Percentiles rank a stretch among this genome's conserved stretches.
Conservation (phyloP, 1,140 invertebrate species). For the Diorhabda carinulata region DNA sequence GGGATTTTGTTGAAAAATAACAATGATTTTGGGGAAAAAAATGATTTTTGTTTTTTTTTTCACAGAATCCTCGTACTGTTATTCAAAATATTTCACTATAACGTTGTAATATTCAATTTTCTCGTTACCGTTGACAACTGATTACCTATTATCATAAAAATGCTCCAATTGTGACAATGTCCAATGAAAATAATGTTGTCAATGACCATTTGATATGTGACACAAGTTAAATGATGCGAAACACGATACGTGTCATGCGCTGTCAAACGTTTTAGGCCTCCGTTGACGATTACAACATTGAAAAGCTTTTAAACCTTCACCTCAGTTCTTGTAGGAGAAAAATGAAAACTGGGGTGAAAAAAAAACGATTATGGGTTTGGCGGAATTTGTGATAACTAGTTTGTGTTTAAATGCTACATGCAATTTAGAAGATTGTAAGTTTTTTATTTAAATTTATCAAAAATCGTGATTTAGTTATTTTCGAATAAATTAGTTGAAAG, state of each 20-base stretch:
- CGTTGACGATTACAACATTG: neutral
- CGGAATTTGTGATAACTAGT: constrained; percentile 26
- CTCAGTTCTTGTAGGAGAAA: neutral
- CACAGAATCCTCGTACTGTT: too few relatives aligned
- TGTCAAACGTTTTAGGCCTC: neutral
- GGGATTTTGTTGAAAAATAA: too few relatives aligned
- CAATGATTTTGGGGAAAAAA: too few relatives aligned
- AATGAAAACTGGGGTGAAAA: constrained; percentile 1
- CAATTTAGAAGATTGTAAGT: constrained; percentile 7
- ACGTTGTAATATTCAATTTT: too few relatives aligned
- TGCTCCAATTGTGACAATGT: neutral
- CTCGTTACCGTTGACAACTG: too few relatives aligned
- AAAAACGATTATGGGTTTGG: constrained; percentile 20
- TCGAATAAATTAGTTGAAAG: too few relatives aligned
- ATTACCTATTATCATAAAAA: too few relatives aligned
- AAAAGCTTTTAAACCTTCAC: neutral
- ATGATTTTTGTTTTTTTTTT: too few relatives aligned
- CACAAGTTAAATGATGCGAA: neutral
- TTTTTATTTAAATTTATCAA: neutral
- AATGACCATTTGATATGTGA: neutral
- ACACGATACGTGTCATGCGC: constrained; percentile 9
- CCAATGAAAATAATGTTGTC: neutral
- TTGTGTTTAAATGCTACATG: constrained; percentile 35
- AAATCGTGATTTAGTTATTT: too few relatives aligned
- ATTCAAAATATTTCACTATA: too few relatives aligned